Evolutionary conservation across 2,888 invertebrate genomes (phyloP).

Genomic region (Chromoteleia sp.): DNA sequence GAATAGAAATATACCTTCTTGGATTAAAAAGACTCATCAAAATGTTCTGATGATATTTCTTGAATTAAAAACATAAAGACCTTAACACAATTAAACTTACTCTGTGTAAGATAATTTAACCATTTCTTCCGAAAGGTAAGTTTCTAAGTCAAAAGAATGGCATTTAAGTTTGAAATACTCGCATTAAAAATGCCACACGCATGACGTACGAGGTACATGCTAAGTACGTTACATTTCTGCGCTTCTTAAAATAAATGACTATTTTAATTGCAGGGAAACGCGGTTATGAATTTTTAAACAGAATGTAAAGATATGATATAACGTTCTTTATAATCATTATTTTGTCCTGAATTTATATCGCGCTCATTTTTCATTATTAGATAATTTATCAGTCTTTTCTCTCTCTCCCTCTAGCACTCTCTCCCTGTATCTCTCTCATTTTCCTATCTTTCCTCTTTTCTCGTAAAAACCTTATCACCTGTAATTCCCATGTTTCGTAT

Average conservation of each 20-base stretch:
- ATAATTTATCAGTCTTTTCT: too few species aligned
- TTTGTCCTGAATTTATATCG: not conserved
- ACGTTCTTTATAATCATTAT: constrained; percentile 37
- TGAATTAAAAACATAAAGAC: not conserved
- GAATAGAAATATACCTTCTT: too few species aligned
- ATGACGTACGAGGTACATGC: constrained; percentile 47
- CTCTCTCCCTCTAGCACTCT: too few species aligned
- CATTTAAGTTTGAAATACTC: constrained; percentile 48
- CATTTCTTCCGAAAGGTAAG: constrained; percentile 30
- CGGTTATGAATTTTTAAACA: constrained; percentile 56
- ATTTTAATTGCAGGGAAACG: constrained; percentile 55
- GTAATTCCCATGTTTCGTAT: not conserved
- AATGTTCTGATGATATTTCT: not conserved
- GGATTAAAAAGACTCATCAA: not conserved
- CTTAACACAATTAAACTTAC: constrained; percentile 18
- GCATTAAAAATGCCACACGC: constrained; percentile 55
- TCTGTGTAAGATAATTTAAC: constrained; percentile 15
- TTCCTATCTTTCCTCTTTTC: too few species aligned
- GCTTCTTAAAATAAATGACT: constrained; percentile 51
- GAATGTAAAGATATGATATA: constrained; percentile 49
- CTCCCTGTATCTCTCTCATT: too few species aligned
- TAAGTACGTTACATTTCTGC: constrained; percentile 55
- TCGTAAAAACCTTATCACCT: too few species aligned
- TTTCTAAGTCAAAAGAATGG: constrained; percentile 43
- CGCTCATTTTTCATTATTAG: not conserved